A percentile compares a stretch with the other conserved stretches of the same genome.
phyloP scores from a whole-genome alignment of 2,113 vertebrate genomes.

The Sterna hirundo region DNA sequence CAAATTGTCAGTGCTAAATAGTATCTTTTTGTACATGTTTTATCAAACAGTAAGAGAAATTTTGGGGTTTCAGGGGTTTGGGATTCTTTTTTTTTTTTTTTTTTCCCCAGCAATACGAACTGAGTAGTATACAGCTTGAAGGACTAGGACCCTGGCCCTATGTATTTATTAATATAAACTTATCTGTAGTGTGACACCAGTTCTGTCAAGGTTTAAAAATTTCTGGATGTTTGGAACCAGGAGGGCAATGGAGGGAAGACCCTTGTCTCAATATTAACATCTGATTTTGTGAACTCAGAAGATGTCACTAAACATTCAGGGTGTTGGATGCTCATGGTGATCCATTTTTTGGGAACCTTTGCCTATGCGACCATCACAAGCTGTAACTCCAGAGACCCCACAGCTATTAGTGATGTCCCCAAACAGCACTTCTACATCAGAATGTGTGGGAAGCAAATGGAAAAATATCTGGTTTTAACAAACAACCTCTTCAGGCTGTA shows the following conservation, averaged over 20 bases:
- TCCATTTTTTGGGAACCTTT: neutral
- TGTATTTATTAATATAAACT: neutral
- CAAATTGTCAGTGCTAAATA: neutral
- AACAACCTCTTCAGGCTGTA: neutral
- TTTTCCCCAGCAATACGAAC: neutral
- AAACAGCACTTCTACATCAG: neutral
- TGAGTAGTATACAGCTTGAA: neutral
- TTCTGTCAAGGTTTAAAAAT: neutral
- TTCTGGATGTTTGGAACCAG: neutral
- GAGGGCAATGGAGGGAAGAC: neutral
- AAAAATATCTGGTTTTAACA: neutral
- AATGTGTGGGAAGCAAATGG: neutral
- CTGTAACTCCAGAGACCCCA: neutral
- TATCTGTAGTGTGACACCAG: neutral
- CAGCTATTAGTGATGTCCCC: neutral
- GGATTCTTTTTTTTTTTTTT: neutral
- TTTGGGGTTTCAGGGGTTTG: rapidly evolving
- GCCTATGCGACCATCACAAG: neutral
- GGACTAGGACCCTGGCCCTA: neutral
- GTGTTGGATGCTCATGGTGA: neutral
- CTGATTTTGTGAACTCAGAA: neutral
- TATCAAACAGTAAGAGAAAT: neutral
- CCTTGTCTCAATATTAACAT: neutral
- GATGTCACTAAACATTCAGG: neutral
- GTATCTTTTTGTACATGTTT: neutral